Evolutionary conservation across 2,797 vertebrate genomes (phyloP).

Genomic region (Scyliorhinus canicula): DNA sequence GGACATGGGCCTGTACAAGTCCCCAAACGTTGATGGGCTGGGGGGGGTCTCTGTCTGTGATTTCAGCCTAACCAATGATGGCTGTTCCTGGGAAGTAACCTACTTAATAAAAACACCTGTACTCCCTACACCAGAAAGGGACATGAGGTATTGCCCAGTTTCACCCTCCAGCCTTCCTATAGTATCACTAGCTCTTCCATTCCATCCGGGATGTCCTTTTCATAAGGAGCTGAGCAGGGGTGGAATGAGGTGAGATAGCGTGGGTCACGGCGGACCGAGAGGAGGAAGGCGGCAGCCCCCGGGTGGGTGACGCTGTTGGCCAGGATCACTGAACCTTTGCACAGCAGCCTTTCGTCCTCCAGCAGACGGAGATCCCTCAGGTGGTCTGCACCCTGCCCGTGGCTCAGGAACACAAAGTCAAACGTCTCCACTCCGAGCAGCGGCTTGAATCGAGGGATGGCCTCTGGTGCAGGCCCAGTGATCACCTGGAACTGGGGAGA

Average conservation of each 20-base stretch:
- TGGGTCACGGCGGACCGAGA: constrained; percentile 44
- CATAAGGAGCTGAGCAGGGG: neutral
- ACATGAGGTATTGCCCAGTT: neutral
- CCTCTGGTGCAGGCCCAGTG: constrained; percentile 50
- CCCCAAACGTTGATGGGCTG: too few relatives aligned
- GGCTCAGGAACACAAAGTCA: constrained; percentile 60
- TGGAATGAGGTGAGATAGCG: constrained; percentile 45
- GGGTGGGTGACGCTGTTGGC: constrained; percentile 44
- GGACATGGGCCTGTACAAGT: too few relatives aligned
- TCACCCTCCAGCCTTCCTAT: neutral
- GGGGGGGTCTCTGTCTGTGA: neutral
- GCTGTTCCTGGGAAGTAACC: neutral
- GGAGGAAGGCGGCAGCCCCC: constrained; percentile 43
- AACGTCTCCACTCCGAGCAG: constrained; percentile 43
- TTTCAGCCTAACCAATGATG: neutral
- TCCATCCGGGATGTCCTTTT: neutral
- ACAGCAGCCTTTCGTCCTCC: constrained; percentile 50
- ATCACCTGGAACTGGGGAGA: constrained; percentile 57
- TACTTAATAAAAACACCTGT: neutral
- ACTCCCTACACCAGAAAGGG: neutral
- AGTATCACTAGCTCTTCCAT: neutral
- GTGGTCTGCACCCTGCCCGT: constrained; percentile 49
- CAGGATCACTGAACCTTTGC: constrained; percentile 50
- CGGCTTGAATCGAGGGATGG: constrained; percentile 46
- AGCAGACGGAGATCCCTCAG: constrained; percentile 54